Percentiles rank a stretch among this genome's conserved stretches.
Conservation (phyloP, 2,888 invertebrate genomes). For the Scaptomyza flava region DNA sequence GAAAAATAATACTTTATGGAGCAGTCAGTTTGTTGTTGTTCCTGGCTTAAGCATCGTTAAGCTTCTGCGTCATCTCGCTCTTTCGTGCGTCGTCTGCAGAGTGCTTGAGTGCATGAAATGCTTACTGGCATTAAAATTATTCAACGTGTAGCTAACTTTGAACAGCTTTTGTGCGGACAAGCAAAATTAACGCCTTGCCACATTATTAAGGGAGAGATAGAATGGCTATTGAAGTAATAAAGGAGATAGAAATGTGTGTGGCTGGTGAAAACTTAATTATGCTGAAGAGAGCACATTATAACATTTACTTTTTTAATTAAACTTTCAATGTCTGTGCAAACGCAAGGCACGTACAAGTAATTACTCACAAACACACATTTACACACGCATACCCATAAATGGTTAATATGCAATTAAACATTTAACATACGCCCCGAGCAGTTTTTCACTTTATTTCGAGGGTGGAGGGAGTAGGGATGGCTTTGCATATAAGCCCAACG, state of each 20-base stretch:
- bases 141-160: slow-evolving; percentile 20
- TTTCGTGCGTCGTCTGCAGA: slow-evolving; percentile 1
- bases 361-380: slow-evolving; percentile 5
- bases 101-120: slow-evolving; percentile 20
- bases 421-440: slow-evolving; percentile 30
- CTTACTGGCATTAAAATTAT: slow-evolving; percentile 24
- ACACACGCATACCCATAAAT: too few relatives aligned
- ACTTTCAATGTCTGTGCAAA: slow-evolving; percentile 42
- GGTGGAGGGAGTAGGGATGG: not conserved
- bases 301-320: slow-evolving; percentile 67
- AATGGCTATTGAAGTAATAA: not conserved
- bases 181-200: slow-evolving; percentile 19
- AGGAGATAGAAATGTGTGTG: not conserved
- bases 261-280: slow-evolving; percentile 55
- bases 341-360: slow-evolving; percentile 19
- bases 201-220: not conserved
- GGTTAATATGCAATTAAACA: slow-evolving; percentile 55
- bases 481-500: not conserved
- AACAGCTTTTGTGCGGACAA: slow-evolving; percentile 28
- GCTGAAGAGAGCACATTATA: slow-evolving; percentile 43
- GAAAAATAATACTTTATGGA: slow-evolving; percentile 62
- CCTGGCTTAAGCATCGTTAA: not conserved
- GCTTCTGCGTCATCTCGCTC: slow-evolving; percentile 3
- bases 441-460: not conserved
- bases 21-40: slow-evolving; percentile 25